Base-by-base conservation (phyloP, 2,888 invertebrate species). In the Phortica magna region DNA sequence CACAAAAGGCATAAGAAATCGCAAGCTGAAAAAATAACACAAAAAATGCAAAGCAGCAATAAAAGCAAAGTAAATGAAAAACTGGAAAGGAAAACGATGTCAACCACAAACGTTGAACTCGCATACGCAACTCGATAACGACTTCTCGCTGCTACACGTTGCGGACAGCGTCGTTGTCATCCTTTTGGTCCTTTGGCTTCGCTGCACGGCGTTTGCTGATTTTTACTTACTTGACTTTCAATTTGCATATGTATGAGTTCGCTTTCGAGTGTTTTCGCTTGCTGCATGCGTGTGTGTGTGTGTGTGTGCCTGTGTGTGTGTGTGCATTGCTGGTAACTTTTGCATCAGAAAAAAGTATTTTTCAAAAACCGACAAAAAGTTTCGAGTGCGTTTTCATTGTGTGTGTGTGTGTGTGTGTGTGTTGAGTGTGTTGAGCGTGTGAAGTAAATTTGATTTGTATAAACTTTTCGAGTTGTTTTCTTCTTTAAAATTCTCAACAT, bases 241-340 rank as follows among this genome's bases (percentile, higher is more conserved):
- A 75, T 75, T 75, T 75, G 75, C 75, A 75, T 75, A 75, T 75
- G 75, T 43, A 75, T 75, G 70, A 75, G 75, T 55, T 12, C 17
- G 41, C 61, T 61, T 17, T 22, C 61, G 19, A 19, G 12, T 12
- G 61, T 22, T 12, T 61, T 61, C 55, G 1, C 61, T 12, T 61
- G 61, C 68, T 22, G 19, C 22, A n/a, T 61, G 61, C 22, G 7
- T 61, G 61, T 61, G 19, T n/a, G 61, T 19, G 19, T 61, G 19
- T 22, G 19, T n/a, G 65, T 74, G 53, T 65, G 53, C 53, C 5
- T n/a, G 65, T 74, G 53, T 17, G 61, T 61, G 19, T 61, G 17
- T 19, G 22, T 61, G 61, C 7, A 7, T 48, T 48, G 48, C 14
- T 48, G 4, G 48, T 5, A 14, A 12, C 48, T 48, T 48, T 14